These are phyloP conservation scores for Mycalesis mineus DNA, from an alignment of 2,888 invertebrate species.

Conservation along the genomic window DNA sequence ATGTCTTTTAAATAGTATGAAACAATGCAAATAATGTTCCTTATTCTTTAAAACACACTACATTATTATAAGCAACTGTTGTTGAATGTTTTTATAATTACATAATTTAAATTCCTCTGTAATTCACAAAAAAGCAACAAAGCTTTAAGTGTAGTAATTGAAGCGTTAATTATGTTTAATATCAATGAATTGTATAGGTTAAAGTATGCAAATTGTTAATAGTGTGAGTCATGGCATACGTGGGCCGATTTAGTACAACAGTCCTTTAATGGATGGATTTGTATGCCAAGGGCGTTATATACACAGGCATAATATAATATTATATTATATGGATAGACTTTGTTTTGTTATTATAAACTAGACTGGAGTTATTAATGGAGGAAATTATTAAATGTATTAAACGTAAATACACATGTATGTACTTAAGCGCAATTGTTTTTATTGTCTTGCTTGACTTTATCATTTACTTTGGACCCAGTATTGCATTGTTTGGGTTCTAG, in stretches of 20 bases:
- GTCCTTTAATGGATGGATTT: conserved; percentile 21
- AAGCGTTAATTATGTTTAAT: conserved; percentile 3
- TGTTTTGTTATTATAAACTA: background rate
- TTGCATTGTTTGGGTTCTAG: no score
- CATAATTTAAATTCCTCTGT: background rate
- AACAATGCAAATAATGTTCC: no score
- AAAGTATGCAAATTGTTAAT: conserved; percentile 10
- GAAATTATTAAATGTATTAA: no score
- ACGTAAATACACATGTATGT: no score
- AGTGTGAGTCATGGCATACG: conserved; percentile 19
- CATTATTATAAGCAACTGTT: no score
- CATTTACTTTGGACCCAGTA: no score
- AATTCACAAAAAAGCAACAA: background rate
- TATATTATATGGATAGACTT: background rate
- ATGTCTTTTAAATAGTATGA: no score
- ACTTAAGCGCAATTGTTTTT: no score
- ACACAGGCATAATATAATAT: background rate
- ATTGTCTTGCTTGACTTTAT: no score
- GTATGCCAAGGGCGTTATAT: conserved; percentile 26
- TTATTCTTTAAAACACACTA: no score
- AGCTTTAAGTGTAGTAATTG: background rate
- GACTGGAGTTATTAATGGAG: no score
- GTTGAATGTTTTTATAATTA: background rate
- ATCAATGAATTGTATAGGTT: conserved; percentile 3
- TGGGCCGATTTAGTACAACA: conserved; percentile 24